Evolutionary conservation across 2,797 vertebrate species (phyloP), one percentile per base, ranked within the genome.

Genomic region (Hemitrygon akajei): DNA sequence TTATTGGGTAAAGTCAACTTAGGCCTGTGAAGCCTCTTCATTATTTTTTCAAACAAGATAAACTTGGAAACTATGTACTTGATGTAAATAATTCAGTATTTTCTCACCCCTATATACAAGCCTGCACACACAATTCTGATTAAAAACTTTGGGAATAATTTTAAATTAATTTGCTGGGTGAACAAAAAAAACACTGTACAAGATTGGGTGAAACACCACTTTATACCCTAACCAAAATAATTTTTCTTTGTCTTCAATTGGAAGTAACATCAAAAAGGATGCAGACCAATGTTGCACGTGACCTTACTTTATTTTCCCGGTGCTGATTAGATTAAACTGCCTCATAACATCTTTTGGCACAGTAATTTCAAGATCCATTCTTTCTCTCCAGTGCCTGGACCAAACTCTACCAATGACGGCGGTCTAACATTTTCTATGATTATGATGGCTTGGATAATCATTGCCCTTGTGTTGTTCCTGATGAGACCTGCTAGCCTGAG

Each of bases 391-490:
- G 99, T 99, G 95, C 99, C 99, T 93, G 98, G 98, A 96, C 99
- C 98, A 86, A 96, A 95, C 73, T 95, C 97, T 10, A 95, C 97
- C 22, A 92, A 95, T 80, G 97, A 97, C 71, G 97, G 95, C 93
- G 97, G 98, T 94, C 95, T 98, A 95, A 98, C 97, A 94, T 94
- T 99, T 94, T 97, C 98, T 34, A 97, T 99, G 98, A 97, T 99
- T 94, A 95, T 99, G 95, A 97, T 99, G 97, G 98, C 97, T 94
- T 99, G 99, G 98, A 95, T 98, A 94, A 96, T 98, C 94, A 95
- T 99, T 94, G 98, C 97, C 56, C 95, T 99, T 94, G 95, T 98
- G 94, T 96, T 99, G 95, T 99, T 98, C 96, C 95, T 99, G 94
- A 95, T 99, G 94, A 98, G 99, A 94, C 99, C 99, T 40, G 95